These are phyloP conservation scores for Catostylus mosaicus DNA, from an alignment of 30 jellyfish, hydroid and myxozoan genomes.

Conservation along the genomic window DNA sequence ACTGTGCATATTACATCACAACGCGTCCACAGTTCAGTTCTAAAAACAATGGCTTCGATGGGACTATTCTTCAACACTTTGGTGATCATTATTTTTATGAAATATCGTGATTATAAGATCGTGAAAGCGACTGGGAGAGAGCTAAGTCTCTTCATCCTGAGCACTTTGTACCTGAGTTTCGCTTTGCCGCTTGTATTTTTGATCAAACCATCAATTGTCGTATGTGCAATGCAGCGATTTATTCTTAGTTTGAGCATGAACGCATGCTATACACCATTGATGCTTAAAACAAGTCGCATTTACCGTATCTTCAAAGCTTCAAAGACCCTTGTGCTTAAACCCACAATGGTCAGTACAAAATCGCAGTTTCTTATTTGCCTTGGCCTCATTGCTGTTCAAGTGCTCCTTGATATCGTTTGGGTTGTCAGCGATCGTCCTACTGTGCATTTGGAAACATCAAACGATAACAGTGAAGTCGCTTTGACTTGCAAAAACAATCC, in stretches of 20 bases:
- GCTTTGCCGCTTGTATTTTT: slow-evolving; percentile 55
- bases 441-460: slow-evolving; percentile 17
- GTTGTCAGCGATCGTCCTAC: slow-evolving; percentile 79
- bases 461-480: slow-evolving; percentile 41
- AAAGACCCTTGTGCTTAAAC: slow-evolving; percentile 35
- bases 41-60: not conserved
- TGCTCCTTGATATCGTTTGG: slow-evolving; percentile 85
- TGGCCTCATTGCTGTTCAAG: slow-evolving; percentile 69
- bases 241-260: slow-evolving; percentile 79
- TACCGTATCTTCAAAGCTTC: slow-evolving; percentile 90
- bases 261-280: slow-evolving; percentile 87
- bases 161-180: slow-evolving; percentile 68
- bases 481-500: slow-evolving; percentile 57
- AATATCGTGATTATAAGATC: slow-evolving; percentile 40
- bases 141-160: slow-evolving; percentile 52
- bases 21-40: not conserved
- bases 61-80: slow-evolving; percentile 63
- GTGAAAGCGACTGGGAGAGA: slow-evolving; percentile 80
- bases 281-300: slow-evolving; percentile 86
- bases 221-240: slow-evolving; percentile 75
- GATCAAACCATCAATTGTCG: slow-evolving; percentile 32
- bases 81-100: slow-evolving; percentile 32
- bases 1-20: not conserved
- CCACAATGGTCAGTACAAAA: slow-evolving; percentile 73
- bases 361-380: slow-evolving; percentile 82